These are phyloP conservation scores for Oceanodroma leucorhoa DNA, from an alignment of 2,797 vertebrate genomes.

Conservation along the genomic window DNA sequence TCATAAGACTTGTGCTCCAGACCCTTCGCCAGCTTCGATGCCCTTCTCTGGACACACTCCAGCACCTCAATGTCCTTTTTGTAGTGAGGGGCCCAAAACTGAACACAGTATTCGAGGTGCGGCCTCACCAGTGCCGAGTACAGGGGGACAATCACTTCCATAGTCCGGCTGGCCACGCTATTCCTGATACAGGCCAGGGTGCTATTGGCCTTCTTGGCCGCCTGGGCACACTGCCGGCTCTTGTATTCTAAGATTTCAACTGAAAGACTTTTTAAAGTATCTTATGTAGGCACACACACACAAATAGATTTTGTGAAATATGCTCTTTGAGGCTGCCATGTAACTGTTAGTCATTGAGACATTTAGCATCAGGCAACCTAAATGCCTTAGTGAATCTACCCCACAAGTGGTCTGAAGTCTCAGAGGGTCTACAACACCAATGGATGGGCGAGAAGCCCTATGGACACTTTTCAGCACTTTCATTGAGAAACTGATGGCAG, in stretches of 20 bases:
- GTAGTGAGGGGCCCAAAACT: background rate
- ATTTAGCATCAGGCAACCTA: background rate
- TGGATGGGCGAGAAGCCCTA: accelerated
- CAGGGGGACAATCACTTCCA: accelerated
- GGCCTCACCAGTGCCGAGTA: accelerated
- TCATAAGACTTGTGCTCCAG: no score
- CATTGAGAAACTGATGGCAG: background rate
- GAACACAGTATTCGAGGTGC: accelerated
- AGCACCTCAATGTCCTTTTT: background rate
- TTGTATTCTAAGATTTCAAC: background rate
- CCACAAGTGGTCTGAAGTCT: background rate
- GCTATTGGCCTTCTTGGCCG: background rate
- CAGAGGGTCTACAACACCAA: background rate
- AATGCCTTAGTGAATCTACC: background rate
- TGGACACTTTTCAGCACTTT: background rate
- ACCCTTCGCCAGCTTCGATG: no score
- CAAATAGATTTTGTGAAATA: background rate
- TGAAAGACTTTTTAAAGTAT: background rate
- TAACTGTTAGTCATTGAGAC: background rate
- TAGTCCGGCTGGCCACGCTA: accelerated
- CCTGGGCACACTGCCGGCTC: background rate
- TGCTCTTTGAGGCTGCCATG: background rate
- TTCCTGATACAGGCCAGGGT: background rate
- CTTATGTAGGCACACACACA: background rate
- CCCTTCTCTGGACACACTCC: accelerated